Percentiles rank a stretch among this genome's conserved stretches.
Evolutionary conservation across 2,797 vertebrate species (phyloP).

Genomic region (Smutsia temminckii): DNA sequence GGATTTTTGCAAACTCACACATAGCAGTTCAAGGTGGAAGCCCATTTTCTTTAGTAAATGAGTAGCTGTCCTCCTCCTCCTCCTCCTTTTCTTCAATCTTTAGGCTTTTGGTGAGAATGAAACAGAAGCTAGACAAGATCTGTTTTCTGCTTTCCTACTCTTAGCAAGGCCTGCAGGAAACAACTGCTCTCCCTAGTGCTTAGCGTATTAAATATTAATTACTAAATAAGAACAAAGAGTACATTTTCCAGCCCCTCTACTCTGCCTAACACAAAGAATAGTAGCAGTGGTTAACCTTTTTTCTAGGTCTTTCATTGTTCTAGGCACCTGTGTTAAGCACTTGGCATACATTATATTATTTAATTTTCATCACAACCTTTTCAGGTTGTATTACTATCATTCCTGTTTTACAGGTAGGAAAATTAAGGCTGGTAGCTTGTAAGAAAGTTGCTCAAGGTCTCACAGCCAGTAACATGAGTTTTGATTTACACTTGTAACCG

Average conservation of each 20-base stretch:
- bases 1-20: neutral
- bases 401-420: neutral
- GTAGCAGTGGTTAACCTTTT: neutral
- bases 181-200: neutral
- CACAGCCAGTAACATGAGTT: neutral
- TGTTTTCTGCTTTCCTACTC: neutral
- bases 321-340: neutral
- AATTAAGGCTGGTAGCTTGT: neutral
- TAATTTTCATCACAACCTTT: neutral
- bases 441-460: conserved; percentile 12
- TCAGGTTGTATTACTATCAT: neutral
- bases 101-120: conserved; percentile 29
- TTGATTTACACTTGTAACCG: neutral
- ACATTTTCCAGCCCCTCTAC: neutral
- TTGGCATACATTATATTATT: neutral
- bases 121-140: conserved; percentile 24
- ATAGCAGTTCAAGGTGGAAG: neutral
- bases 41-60: neutral
- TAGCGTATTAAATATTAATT: conserved; percentile 57
- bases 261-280: neutral
- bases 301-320: neutral
- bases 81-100: neutral
- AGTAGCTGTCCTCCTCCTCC: neutral
- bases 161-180: conserved; percentile 20
- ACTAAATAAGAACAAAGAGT: conserved; percentile 49